A percentile compares a stretch with the other conserved stretches of the same genome.
These are phyloP conservation scores for Perca schrenkii DNA, from an alignment of 2,113 vertebrate genomes.

Conservation along the genomic window DNA sequence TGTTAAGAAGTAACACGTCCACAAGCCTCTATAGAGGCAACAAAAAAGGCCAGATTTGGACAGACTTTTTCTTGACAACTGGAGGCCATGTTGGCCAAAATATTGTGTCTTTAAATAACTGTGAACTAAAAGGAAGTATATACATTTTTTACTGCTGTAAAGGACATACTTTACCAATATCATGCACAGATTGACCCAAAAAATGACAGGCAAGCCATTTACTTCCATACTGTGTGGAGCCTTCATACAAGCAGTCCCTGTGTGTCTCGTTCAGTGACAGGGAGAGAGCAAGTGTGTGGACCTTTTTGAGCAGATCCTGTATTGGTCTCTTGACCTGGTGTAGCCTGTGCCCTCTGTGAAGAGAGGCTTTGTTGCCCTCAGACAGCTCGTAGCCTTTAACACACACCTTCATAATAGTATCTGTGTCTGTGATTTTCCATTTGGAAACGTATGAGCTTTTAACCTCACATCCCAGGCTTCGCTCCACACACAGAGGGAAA, in stretches of 20 bases:
- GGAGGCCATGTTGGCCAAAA: background rate
- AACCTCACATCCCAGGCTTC: conserved; percentile 54
- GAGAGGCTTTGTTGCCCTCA: conserved; percentile 77
- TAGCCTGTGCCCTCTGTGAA: conserved; percentile 71
- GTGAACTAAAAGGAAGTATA: conserved; percentile 9
- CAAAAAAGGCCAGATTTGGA: background rate
- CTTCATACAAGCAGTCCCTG: conserved; percentile 74
- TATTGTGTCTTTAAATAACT: conserved; percentile 20
- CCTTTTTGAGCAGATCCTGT: conserved; percentile 66
- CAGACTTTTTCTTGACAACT: background rate
- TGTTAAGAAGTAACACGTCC: background rate
- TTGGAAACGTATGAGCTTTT: conserved; percentile 77
- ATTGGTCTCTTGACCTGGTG: conserved; percentile 68
- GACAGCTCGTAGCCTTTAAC: conserved; percentile 66
- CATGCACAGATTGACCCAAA: conserved; percentile 34
- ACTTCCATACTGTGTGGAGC: conserved; percentile 41
- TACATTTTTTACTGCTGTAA: conserved; percentile 12
- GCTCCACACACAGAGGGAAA: conserved; percentile 40
- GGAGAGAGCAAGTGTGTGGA: conserved; percentile 58
- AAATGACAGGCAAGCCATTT: conserved; percentile 74
- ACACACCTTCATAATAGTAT: conserved; percentile 76
- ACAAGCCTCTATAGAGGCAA: background rate
- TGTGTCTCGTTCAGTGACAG: conserved; percentile 68
- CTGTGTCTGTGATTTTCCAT: conserved; percentile 79
- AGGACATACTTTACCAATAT: conserved; percentile 45